phyloP scores from a whole-genome alignment of 2,113 vertebrate genomes.

The Nycticryphes semicollaris region DNA sequence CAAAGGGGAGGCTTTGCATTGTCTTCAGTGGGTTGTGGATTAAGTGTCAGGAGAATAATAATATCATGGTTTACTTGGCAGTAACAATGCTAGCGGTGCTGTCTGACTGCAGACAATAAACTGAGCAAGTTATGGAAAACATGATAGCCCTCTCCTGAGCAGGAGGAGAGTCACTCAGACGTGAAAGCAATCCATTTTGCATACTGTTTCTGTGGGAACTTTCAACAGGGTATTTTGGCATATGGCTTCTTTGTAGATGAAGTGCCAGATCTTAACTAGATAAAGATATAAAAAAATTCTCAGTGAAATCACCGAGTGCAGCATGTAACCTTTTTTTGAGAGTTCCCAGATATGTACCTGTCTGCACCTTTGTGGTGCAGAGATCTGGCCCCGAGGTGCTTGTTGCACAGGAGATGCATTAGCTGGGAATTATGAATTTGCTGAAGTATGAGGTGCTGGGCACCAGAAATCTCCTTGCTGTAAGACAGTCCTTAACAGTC shows the following conservation, averaged over 20 bases:
- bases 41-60: conserved; percentile 31
- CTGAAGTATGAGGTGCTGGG: not conserved
- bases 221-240: not conserved
- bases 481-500: not conserved
- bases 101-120: conserved; percentile 45
- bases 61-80: conserved; percentile 55
- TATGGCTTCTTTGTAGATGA: not conserved
- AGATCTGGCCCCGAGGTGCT: not conserved
- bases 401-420: rapidly evolving
- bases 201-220: not conserved
- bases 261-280: not conserved
- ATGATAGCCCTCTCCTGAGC: conserved; percentile 27
- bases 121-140: conserved; percentile 25
- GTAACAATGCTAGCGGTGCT: conserved; percentile 38
- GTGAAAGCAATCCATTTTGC: not conserved
- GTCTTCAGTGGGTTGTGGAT: conserved; percentile 36
- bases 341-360: not conserved
- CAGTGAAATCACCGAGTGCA: not conserved
- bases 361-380: not conserved
- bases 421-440: not conserved
- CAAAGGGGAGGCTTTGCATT: not conserved
- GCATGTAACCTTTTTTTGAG: not conserved
- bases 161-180: not conserved
- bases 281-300: not conserved
- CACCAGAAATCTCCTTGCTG: not conserved